Evolutionary conservation across 53 echinoderm and acorn worm genomes (phyloP).

Genomic region (Pentamera pediparva): DNA sequence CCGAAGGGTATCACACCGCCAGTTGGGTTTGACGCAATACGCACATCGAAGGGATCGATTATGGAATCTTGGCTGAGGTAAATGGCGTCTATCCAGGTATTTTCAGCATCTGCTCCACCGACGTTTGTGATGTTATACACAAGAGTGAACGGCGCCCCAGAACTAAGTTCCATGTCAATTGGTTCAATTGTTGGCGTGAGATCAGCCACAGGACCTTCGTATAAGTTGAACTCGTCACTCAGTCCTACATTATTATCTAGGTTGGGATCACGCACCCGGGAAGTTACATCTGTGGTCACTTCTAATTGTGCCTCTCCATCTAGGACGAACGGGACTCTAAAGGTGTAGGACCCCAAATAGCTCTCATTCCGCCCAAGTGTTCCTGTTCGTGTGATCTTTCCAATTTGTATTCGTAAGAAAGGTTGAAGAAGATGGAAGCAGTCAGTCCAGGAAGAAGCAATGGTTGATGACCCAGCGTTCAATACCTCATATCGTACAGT

Average conservation of each 20-base stretch:
- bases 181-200: not conserved
- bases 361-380: not conserved
- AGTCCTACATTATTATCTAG: conserved; percentile 4
- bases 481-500: not conserved
- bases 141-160: conserved; percentile 9
- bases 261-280: not conserved
- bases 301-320: conserved; percentile 6
- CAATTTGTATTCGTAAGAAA: not conserved
- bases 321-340: conserved; percentile 3
- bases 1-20: not conserved
- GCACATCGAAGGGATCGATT: conserved; percentile 21
- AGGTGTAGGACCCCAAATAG: not conserved
- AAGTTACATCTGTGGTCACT: not conserved
- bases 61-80: conserved; percentile 16
- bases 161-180: not conserved
- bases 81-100: conserved; percentile 8
- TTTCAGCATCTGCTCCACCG: not conserved
- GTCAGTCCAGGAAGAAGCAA: conserved; percentile 25
- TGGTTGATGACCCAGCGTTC: conserved; percentile 9
- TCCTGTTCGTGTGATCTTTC: not conserved
- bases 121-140: conserved; percentile 6
- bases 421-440: conserved; percentile 16
- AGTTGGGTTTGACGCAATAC: not conserved
- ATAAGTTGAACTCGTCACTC: not conserved
- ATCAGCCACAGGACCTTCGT: conserved; percentile 17